Evolutionary conservation across 2,113 vertebrate species (phyloP).

Genomic region (Tinamus guttatus): DNA sequence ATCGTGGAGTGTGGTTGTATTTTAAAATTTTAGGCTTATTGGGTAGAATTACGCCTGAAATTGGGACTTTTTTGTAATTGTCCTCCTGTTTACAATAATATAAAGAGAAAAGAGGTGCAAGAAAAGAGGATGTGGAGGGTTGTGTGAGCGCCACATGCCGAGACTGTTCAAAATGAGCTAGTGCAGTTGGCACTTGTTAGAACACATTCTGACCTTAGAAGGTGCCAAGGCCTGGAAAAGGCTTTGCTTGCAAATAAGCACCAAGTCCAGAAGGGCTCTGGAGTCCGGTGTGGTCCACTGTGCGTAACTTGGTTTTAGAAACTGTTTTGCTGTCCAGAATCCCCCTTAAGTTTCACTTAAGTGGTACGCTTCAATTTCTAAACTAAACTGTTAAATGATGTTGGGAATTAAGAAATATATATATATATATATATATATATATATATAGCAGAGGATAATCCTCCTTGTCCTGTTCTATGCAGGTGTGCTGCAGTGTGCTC

Average conservation of each 20-base stretch:
- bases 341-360: background rate
- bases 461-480: background rate
- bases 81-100: rapidly evolving
- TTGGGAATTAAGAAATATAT: background rate
- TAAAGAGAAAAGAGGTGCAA: background rate
- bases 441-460: too few species aligned
- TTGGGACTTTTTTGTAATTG: background rate
- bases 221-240: background rate
- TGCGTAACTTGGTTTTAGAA: background rate
- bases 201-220: background rate
- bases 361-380: background rate
- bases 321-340: background rate
- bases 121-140: background rate
- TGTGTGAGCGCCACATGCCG: background rate
- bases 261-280: background rate
- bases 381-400: background rate
- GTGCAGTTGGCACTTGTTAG: background rate
- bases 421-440: too few species aligned
- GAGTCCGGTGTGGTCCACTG: background rate
- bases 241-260: background rate
- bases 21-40: background rate
- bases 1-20: background rate
- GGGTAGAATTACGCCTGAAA: background rate
- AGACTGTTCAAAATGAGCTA: background rate
- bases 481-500: background rate